These are phyloP conservation scores for Trachelipus rathkii DNA, from an alignment of 1,140 invertebrate species.

Conservation along the genomic window DNA sequence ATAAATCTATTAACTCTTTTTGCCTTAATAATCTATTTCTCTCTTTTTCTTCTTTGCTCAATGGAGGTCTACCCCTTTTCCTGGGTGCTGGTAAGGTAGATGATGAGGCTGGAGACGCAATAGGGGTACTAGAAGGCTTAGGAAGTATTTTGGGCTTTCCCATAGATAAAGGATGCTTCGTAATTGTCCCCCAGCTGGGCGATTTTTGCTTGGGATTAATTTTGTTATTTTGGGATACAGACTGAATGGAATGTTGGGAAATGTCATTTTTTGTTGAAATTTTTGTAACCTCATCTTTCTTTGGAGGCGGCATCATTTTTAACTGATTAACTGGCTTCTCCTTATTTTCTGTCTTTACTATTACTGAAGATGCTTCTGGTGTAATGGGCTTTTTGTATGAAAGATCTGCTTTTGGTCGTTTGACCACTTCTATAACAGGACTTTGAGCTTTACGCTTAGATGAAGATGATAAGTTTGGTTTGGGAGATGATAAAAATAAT, in stretches of 20 bases:
- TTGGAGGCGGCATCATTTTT: not conserved
- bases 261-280: not conserved
- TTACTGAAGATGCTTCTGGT: not conserved
- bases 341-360: not conserved
- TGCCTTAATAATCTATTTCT: slow-evolving; percentile 20
- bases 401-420: not conserved
- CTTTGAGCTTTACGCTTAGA: not conserved
- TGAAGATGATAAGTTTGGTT: not conserved
- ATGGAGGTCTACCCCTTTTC: slow-evolving; percentile 24
- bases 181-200: not conserved
- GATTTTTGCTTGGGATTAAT: not conserved
- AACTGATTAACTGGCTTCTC: no score
- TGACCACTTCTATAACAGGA: not conserved
- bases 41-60: slow-evolving; percentile 24
- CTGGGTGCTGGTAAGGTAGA: not conserved
- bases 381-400: not conserved
- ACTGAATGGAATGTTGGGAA: not conserved
- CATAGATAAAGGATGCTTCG: not conserved
- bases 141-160: not conserved
- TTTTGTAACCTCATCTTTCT: not conserved
- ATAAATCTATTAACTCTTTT: not conserved
- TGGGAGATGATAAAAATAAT: not conserved
- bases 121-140: not conserved
- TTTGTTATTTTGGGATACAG: not conserved
- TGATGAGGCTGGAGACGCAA: not conserved